Evolutionary conservation across 2,113 vertebrate species (phyloP).

Genomic region (Xenus cinereus): DNA sequence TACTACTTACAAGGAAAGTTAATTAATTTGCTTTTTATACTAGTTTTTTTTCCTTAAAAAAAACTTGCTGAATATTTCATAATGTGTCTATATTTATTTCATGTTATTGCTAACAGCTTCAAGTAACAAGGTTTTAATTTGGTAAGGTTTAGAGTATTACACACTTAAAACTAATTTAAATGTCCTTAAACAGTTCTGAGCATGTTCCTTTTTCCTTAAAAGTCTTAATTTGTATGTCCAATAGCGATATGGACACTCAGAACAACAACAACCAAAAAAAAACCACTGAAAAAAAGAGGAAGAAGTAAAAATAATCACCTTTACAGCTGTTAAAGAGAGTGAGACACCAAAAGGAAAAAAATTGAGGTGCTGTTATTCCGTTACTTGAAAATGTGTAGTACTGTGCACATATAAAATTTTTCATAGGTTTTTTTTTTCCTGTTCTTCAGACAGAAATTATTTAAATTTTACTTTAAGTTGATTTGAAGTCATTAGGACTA

Average conservation of each 20-base stretch:
- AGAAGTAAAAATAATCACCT: background rate
- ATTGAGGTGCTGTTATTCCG: background rate
- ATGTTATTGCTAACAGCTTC: background rate
- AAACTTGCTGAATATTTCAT: background rate
- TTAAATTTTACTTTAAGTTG: background rate
- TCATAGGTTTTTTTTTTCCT: background rate
- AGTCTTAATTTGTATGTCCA: background rate
- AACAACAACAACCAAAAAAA: background rate
- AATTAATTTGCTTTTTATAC: conserved; percentile 6
- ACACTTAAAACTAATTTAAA: background rate
- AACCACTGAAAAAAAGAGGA: background rate
- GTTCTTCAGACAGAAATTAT: background rate
- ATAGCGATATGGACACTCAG: background rate
- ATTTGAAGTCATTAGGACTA: background rate
- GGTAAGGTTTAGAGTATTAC: background rate
- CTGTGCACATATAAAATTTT: background rate
- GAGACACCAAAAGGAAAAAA: background rate
- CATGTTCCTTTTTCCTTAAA: background rate
- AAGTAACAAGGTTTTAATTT: background rate
- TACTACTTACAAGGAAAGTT: conserved; percentile 1
- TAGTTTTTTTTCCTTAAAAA: background rate
- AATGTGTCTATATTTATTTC: background rate
- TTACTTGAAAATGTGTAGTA: background rate
- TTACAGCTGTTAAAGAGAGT: background rate
- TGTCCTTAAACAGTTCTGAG: background rate